Percentiles rank a stretch among this genome's conserved stretches.
Conservation (phyloP, 1,140 invertebrate genomes). For the Lucilia sericata region DNA sequence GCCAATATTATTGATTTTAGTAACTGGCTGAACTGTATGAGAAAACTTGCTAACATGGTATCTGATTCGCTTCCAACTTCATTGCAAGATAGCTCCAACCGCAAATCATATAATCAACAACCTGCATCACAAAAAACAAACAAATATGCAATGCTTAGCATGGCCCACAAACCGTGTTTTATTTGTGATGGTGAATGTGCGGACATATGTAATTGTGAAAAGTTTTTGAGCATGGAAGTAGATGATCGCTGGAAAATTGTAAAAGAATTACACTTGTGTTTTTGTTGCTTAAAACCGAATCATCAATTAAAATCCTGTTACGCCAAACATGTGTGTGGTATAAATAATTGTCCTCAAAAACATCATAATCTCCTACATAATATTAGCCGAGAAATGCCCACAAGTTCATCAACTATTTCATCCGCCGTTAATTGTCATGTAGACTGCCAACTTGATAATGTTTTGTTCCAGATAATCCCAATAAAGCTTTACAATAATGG, state of each 20-base stretch:
- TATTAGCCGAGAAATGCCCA: neutral
- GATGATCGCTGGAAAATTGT: conserved; percentile 14
- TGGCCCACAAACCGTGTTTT: neutral
- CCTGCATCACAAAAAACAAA: neutral
- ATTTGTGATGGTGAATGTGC: conserved; percentile 8
- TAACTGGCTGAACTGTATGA: neutral
- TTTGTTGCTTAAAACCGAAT: neutral
- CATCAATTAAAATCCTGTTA: too few species aligned
- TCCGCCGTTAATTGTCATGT: neutral
- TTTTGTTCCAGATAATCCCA: conserved; percentile 46
- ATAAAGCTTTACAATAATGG: neutral
- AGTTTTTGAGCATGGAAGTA: neutral
- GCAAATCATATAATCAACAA: neutral
- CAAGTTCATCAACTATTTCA: neutral
- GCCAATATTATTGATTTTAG: neutral
- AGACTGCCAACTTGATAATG: neutral
- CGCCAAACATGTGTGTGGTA: neutral
- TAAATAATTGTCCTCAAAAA: neutral
- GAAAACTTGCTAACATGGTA: neutral
- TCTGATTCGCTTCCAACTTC: neutral
- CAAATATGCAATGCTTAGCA: neutral
- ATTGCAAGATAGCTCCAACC: neutral
- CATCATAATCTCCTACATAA: neutral
- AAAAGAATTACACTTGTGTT: neutral
- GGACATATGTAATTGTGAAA: neutral